These are phyloP conservation scores for Halichoerus grypus DNA, from an alignment of 2,113 vertebrate species.

Conservation along the genomic window DNA sequence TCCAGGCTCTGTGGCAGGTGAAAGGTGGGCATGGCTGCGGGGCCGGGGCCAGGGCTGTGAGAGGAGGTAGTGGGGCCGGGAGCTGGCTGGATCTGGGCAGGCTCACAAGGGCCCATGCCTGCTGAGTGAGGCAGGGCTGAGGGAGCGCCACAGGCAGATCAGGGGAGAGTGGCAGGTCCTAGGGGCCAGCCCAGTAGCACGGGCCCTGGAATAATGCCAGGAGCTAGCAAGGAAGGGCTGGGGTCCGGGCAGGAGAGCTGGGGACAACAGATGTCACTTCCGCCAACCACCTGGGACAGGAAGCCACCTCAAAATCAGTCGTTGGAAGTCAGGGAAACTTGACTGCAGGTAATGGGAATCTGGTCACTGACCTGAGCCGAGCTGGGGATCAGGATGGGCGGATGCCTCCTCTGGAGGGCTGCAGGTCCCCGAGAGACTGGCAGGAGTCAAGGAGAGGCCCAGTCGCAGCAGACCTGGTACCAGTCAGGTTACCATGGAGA, in stretches of 20 bases:
- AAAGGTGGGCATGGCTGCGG: background rate
- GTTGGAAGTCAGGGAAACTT: background rate
- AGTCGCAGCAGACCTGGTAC: background rate
- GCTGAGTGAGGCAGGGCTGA: fast-evolving
- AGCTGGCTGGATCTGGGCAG: background rate
- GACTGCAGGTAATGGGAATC: background rate
- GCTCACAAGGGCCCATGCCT: background rate
- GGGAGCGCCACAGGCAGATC: background rate
- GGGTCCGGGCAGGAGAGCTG: background rate
- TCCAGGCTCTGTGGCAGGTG: background rate
- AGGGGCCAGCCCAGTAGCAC: background rate
- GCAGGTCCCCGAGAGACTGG: background rate
- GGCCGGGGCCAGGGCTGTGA: background rate
- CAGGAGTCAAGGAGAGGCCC: background rate
- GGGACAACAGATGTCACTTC: background rate
- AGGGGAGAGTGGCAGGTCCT: background rate
- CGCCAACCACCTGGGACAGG: background rate
- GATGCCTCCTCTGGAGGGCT: background rate
- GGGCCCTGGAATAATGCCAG: background rate
- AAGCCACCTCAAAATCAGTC: background rate
- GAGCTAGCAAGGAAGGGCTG: background rate
- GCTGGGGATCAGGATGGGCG: background rate
- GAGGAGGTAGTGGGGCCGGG: no score
- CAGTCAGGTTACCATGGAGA: background rate
- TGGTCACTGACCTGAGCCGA: background rate